Base-by-base conservation (phyloP, 1,140 invertebrate species). In the Drosophila arizonae region DNA sequence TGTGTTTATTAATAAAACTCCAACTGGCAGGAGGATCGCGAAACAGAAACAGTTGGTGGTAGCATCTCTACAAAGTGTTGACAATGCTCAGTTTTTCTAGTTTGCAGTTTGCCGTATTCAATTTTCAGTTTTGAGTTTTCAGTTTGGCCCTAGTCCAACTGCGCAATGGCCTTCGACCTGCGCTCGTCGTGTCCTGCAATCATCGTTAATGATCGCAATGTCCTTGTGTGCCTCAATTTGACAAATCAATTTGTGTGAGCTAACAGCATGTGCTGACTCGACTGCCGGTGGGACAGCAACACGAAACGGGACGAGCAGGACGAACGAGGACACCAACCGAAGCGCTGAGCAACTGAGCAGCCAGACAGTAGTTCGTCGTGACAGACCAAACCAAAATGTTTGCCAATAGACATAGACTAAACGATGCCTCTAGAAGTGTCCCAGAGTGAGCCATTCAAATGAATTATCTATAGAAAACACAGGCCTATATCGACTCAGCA, bases 191-290 rank as follows among this genome's bases (percentile, higher is more conserved):
- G 57, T 76, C 74, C 68, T 64, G 77, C 85, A 89, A 87, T 87
- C 84, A 87, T 87, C 85, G 85, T 87, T 87, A 87, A 87, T 88
- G 84, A 87, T 87, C 63, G 70, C 84, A 88, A 87, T 84, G 84
- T 87, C 84, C 84, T 87, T 87, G 84, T 87, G 77, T 77, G 73
- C 64, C 68, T 65, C 64, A 57, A 88, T 79, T 79, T 84, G 79
- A 87, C 84, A 88, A 79, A 87, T 87, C 82, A 87, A 87, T 87
- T 88, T 88, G 72, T 88, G 72, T 87, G 79, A 71, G 76, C 84
- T 84, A 87, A 87, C 82, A 86, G 82, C 82, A 74, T 82, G 82
- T 70, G 68, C 73, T 80, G 36, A 11, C 36, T 39, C 36, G 36
- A 3, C 36, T 39, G 36, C 36, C 36, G 11, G 36, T 84, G 77